These are phyloP conservation scores for Microcebus jonahi DNA, from an alignment of 2,113 vertebrate species.

Conservation along the genomic window DNA sequence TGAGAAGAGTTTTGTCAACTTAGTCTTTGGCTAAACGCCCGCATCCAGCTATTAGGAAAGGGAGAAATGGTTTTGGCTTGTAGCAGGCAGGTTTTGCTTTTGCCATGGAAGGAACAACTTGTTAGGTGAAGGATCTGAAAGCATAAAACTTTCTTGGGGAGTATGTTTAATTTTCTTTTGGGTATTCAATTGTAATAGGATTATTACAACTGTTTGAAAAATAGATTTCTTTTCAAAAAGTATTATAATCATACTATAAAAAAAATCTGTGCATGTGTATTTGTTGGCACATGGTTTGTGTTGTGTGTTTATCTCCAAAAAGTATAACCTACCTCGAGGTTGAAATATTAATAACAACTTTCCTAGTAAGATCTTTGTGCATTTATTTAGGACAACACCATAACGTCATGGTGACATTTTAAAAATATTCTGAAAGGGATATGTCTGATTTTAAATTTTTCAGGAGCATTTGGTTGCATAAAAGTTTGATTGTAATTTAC, in stretches of 20 bases:
- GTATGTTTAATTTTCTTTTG: neutral
- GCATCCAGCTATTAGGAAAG: neutral
- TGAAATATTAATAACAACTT: neutral
- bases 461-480: too few species aligned
- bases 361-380: fast-evolving
- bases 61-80: neutral
- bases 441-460: neutral
- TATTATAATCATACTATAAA: neutral
- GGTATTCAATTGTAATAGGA: too few species aligned
- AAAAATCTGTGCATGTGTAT: neutral
- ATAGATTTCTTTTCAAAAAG: neutral
- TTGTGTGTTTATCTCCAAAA: fast-evolving
- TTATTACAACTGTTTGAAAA: neutral
- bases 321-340: fast-evolving
- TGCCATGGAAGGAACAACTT: neutral
- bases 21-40: too few species aligned
- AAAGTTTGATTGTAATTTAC: neutral
- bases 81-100: neutral
- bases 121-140: neutral
- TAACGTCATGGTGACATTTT: fast-evolving
- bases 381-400: fast-evolving
- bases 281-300: too few species aligned
- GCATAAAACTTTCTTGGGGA: neutral
- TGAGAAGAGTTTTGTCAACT: neutral
- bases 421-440: fast-evolving